These are phyloP conservation scores for Chanos chanos DNA, from an alignment of 2,797 vertebrate species.

Conservation along the genomic window DNA sequence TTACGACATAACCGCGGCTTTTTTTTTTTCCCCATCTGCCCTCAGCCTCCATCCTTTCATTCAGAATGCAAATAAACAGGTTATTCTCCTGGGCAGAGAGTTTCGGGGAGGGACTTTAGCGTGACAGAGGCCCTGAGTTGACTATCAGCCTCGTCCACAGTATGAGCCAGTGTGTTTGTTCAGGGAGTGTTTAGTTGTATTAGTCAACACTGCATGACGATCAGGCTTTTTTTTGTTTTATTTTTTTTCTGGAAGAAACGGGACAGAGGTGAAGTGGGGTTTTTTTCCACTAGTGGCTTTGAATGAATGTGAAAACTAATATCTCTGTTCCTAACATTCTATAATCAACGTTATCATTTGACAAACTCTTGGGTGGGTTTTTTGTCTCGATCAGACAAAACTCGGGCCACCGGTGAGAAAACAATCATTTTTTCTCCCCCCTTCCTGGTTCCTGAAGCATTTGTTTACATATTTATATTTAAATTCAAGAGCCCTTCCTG, in stretches of 20 bases:
- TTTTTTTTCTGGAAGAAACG: not conserved
- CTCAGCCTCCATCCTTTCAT: not conserved
- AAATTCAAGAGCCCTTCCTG: too few relatives aligned
- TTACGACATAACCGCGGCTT: not conserved
- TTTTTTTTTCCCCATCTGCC: not conserved
- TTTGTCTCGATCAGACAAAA: too few relatives aligned
- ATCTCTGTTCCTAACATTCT: too few relatives aligned
- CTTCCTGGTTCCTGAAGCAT: too few relatives aligned
- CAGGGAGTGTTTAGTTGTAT: slow-evolving; percentile 30
- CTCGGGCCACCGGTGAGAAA: too few relatives aligned
- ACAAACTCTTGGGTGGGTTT: too few relatives aligned
- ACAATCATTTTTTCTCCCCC: too few relatives aligned
- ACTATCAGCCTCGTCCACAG: slow-evolving; percentile 17
- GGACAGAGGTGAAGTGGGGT: not conserved
- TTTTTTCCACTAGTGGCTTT: too few relatives aligned
- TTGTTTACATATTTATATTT: too few relatives aligned
- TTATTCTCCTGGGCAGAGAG: not conserved
- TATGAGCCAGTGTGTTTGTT: slow-evolving; percentile 40
- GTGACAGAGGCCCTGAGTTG: not conserved
- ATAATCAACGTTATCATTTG: too few relatives aligned
- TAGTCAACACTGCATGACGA: slow-evolving; percentile 1
- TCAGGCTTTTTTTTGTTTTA: not conserved
- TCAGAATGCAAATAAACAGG: slow-evolving; percentile 5
- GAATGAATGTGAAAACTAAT: too few relatives aligned
- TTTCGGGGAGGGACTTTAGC: slow-evolving; percentile 10